Base-by-base conservation (phyloP, 2,888 invertebrate species). In the Agelastica alni region DNA sequence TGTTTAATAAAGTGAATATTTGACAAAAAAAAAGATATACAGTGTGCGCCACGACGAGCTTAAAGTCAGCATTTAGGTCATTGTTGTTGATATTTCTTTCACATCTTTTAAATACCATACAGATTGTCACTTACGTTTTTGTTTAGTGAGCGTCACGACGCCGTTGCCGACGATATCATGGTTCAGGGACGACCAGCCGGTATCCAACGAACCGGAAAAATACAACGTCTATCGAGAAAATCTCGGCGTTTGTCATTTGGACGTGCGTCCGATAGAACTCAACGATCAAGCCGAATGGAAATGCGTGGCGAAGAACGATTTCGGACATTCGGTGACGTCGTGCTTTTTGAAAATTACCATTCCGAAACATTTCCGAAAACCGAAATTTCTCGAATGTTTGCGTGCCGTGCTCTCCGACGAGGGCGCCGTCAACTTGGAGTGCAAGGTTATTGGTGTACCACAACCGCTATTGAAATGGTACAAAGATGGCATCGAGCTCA, bases 261-360 rank as follows among this genome's bases (percentile, higher is more conserved):
- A 89, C 67, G 84, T 93, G 30, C 81, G 81, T 48, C 82, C 83
- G 54, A 80, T 93, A 1, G 91, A 93, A 75, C 86, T 93, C 68
- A 80, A 86, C 53, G 93, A 94, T 72, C 92, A 93, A 77, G 92
- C 92, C 0, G 93, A 93, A 71, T 94, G 93, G 93, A 93, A 93
- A 74, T 93, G 93, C 72, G 87, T 93, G 2, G 93, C 92, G 4
- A 85, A 87, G 53, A 94, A 93, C 72, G 92, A 93, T 68, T 93
- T 87, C 69, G 94, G 94, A 0, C 91, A 93, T 68, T 92, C 91
- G 64, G 85, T 91, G 4, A 93, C 93, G 1, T 91, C 92, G 0
- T 91, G 92, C 74, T 92, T 91, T 68, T 80, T 94, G 1, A 90
- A 90, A 78, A 78, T 94, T 36, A 84, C 85, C 64, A 91, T 94